Evolutionary conservation across 2,797 vertebrate species (phyloP).

Genomic region (Ptychadena robeensis): DNA sequence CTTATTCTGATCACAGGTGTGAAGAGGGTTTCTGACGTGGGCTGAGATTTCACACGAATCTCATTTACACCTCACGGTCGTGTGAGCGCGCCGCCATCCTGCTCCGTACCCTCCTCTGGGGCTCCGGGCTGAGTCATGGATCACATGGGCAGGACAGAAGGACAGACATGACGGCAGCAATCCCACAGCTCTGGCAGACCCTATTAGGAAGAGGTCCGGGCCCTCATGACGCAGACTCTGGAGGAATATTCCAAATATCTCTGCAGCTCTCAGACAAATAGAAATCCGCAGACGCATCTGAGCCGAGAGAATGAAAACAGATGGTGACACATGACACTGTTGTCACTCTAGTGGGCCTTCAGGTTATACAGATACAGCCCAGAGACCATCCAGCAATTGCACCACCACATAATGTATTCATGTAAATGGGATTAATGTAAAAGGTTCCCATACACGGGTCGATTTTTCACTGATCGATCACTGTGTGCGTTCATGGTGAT

Average conservation of each 20-base stretch:
- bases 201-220: conserved; percentile 44
- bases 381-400: too few relatives aligned
- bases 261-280: neutral
- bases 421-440: too few relatives aligned
- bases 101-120: neutral
- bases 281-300: neutral
- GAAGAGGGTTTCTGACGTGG: neutral
- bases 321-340: neutral
- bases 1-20: neutral
- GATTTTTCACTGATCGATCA: too few relatives aligned
- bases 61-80: conserved; percentile 30
- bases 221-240: neutral
- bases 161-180: neutral
- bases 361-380: too few relatives aligned
- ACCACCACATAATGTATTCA: too few relatives aligned
- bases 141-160: neutral
- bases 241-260: conserved; percentile 29
- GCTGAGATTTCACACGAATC: neutral
- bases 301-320: neutral
- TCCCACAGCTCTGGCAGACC: conserved; percentile 1
- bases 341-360: too few relatives aligned
- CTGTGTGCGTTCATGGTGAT: too few relatives aligned
- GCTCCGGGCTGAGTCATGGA: neutral
- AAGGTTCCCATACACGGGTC: too few relatives aligned
- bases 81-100: conserved; percentile 4